Base-by-base conservation (phyloP, 2,888 invertebrate species). In the Meteorus colon region DNA sequence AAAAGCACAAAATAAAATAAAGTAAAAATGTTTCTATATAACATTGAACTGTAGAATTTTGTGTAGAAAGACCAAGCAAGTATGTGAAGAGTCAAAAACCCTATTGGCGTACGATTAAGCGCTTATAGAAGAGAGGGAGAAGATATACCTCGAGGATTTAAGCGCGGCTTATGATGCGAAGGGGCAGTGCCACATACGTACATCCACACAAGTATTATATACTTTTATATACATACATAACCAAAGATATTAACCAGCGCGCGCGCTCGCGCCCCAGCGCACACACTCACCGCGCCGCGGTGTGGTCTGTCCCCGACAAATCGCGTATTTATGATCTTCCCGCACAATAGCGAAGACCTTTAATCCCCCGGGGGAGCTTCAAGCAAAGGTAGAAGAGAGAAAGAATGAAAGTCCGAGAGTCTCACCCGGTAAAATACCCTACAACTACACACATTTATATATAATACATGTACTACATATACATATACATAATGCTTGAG, bases 241-340 rank as follows among this genome's bases (percentile, higher is more conserved):
- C 70, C 67, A 76, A 78, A 73, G 80, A 81, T 80, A 80, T 81
- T 80, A 79, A 80, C 81, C 78, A 79, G 74, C 77, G 78, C 55
- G 55, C 80, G 74, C 77, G 78, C 72, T 67, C 76, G 67, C 72
- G 55, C 75, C 68, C 77, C 63, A 59, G 65, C 75, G 63, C 51
- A 63, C 45, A 37, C 51, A 65, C 65, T 19, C 37, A 60, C 27
- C 70, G 41, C 62, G 27, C 66, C 79, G 78, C 82, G 77, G 84
- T 85, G 85, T 83, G 84, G 85, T 84, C 85, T 83, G 83, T 81
- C 83, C 82, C 81, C 83, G 87, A 87, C 88, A 88, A 88, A 88
- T 88, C 88, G 87, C 83, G 83, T 88, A 88, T 88, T 88, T 88
- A 88, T 82, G 88, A 86, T 86, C 85, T 82, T 76, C 79, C 80